Evolutionary conservation across 2,888 invertebrate species (phyloP).

Genomic region (Piscicola geometra): DNA sequence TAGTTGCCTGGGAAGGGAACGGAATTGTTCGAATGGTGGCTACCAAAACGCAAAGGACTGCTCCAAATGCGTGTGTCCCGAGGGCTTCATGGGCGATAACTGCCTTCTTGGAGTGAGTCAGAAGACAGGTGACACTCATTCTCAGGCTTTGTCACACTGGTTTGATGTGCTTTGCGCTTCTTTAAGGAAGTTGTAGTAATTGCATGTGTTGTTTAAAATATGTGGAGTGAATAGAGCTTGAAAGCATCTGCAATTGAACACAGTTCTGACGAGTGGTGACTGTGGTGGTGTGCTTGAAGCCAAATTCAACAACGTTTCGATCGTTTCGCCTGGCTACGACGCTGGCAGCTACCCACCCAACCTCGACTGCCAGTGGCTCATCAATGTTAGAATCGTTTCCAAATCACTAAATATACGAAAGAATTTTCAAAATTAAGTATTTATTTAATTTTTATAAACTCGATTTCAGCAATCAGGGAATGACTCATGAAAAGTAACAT

Average conservation of each 20-base stretch:
- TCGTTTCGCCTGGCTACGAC: background rate
- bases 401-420: background rate
- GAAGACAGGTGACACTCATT: too few relatives aligned
- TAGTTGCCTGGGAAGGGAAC: too few relatives aligned
- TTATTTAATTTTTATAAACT: too few relatives aligned
- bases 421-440: too few relatives aligned
- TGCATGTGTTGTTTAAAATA: too few relatives aligned
- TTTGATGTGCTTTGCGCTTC: too few relatives aligned
- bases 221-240: too few relatives aligned
- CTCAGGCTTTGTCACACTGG: too few relatives aligned
- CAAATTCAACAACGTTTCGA: background rate
- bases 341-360: background rate
- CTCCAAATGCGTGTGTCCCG: background rate
- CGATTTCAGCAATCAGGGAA: too few relatives aligned
- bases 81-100: background rate
- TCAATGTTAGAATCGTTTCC: background rate
- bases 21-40: background rate
- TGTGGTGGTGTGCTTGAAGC: background rate
- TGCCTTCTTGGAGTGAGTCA: background rate
- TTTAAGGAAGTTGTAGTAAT: too few relatives aligned
- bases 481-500: too few relatives aligned
- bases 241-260: background rate
- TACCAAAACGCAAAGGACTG: background rate
- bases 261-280: background rate
- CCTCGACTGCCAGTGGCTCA: background rate